Evolutionary conservation across 2,888 invertebrate genomes (phyloP), one percentile per base, ranked within the genome.

Genomic region (Podotricha telesiphe): DNA sequence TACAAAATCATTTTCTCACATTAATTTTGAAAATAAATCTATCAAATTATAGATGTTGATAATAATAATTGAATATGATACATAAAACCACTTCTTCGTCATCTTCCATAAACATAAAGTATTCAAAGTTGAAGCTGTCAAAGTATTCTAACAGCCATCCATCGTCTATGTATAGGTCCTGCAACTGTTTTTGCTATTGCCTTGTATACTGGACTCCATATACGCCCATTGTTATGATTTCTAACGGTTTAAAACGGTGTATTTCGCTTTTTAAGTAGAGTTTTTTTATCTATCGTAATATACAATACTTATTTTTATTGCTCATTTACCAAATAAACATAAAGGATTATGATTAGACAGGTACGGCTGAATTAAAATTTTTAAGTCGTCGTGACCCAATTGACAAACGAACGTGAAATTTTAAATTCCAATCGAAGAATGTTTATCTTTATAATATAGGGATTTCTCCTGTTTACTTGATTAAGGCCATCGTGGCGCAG

Each of bases 131-230:
- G 70, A 73, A 68, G 74, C 70, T 70, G 68, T 69, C 69, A 22
- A 69, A 73, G 68, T 66, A 69, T 63, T 45, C 56, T 67, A 66
- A 50, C 59, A 67, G 65, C 68, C 73, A 73, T 73, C 73, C 70
- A 48, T 61, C 28, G 61, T 68, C 67, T 55, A 48, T 58, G 62
- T 65, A 70, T 68, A 65, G 59, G 47, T 19, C 7, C 28, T 61
- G 70, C 70, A 72, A 68, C 70, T 63, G 58, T 72, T 72, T 70
- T 68, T 70, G 51, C 56, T 17, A 34, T 61, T 13, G 22, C 47
- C 65, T 48, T 53, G 55, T 34, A 61, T 64, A 42, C 17, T 64
- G 17, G 47, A 65, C 37, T 37, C 28, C 15, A 48, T 62, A 47
- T 34, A 47, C 3, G 22, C 22, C 55, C 19, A 34, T 20, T 37